Conservation (phyloP, 2,888 invertebrate species). For the Automeris io region DNA sequence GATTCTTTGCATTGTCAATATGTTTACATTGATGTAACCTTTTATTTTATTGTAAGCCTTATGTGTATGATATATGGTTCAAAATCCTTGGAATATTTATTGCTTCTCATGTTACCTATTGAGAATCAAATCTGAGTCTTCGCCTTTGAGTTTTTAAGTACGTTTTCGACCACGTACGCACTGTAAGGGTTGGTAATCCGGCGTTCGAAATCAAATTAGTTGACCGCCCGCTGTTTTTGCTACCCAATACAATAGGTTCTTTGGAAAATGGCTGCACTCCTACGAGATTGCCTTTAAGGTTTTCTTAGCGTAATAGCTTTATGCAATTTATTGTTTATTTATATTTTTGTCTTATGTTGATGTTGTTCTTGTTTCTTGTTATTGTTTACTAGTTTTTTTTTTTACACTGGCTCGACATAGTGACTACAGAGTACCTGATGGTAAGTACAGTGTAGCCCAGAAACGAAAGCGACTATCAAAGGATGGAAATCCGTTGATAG, state of each 20-base stretch:
- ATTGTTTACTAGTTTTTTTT: no score
- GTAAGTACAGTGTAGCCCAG: no score
- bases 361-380: no score
- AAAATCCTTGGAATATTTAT: constrained; percentile 9
- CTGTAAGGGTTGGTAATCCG: constrained; percentile 31
- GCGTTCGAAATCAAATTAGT: constrained; percentile 58
- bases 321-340: neutral
- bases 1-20: constrained; percentile 39
- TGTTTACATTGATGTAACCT: constrained; percentile 15
- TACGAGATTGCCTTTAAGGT: constrained; percentile 37
- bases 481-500: no score
- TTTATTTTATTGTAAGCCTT: constrained; percentile 9
- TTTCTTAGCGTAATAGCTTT: constrained; percentile 2
- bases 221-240: constrained; percentile 68
- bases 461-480: no score
- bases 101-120: neutral
- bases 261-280: constrained; percentile 40
- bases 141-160: constrained; percentile 16
- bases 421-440: no score
- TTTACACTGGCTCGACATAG: no score
- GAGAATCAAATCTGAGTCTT: neutral
- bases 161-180: constrained; percentile 12
- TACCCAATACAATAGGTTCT: constrained; percentile 60
- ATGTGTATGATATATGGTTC: rapidly evolving
- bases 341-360: no score